Evolutionary conservation across 2,888 invertebrate genomes (phyloP), one percentile per base, ranked within the genome.

Genomic region (Listrodromus nycthemerus): DNA sequence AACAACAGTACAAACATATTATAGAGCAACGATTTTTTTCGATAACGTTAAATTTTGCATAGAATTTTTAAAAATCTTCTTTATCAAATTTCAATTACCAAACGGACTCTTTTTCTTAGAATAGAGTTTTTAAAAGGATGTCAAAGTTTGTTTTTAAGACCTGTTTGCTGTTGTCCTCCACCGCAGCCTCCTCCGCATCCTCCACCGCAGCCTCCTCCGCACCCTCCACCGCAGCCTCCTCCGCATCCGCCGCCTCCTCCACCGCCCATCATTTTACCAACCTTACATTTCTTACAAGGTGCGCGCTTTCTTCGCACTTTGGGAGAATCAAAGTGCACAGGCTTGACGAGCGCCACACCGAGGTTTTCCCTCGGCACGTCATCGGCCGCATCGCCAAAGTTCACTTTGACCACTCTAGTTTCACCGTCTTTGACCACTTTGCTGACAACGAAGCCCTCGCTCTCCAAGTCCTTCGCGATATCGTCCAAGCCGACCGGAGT

Each of bases 371-470:
- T 63, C 13, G 86, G 66, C 10, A 80, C 45, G 13, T 87, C 78
- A n/a, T 86, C 85, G 2, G 86, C 87, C 7, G 52, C 75, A 16
- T 83, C 82, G 50, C 86, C 87, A 48, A 92, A 86, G 69, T 92
- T 88, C 7, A 92, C 87, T 45, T 88, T 89, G 10, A 93, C 84
- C 21, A 91, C 33, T 65, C 87, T 89, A 0, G 90, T 89, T 52
- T 90, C 88, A 24, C 90, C 91, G 37, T 89, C 84, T 10, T 90
- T 86, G 7, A 82, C 79, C 33, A 92, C 82, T 79, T 87, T 91
- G n/a, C 92, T 91, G 5, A 92, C 88, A 33, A 82, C 71, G 82
- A 91, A 90, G 24, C 92, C 93, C 65, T 92, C 90, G 1, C 83
- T 86, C 70, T 91, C 86, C n/a, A 92, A 88, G 30, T 90, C 91